Percentiles rank a stretch among this genome's conserved stretches.
These are phyloP conservation scores for Bungarus multicinctus DNA, from an alignment of 2,113 vertebrate species.

Conservation along the genomic window DNA sequence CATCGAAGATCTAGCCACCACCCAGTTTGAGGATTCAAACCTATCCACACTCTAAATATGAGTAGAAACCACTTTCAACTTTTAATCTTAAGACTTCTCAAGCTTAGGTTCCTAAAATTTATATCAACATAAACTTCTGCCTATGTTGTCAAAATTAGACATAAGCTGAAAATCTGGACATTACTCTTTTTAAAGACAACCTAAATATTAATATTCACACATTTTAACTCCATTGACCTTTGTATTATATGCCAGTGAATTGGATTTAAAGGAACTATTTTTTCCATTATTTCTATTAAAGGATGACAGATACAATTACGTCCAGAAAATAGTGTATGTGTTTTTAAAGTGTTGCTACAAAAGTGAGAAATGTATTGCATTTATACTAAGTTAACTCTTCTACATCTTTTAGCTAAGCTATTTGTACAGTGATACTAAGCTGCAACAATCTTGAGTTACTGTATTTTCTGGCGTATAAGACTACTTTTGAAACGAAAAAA, in stretches of 20 bases:
- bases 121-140: background rate
- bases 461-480: too few species aligned
- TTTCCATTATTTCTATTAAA: constrained; percentile 49
- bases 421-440: constrained; percentile 49
- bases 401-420: constrained; percentile 31
- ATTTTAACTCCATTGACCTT: background rate
- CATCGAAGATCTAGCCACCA: background rate
- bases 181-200: background rate
- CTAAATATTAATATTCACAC: constrained; percentile 57
- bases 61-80: background rate
- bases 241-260: background rate
- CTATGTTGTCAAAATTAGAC: too few species aligned
- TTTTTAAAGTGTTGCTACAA: constrained; percentile 48
- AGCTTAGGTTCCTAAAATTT: background rate
- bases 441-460: constrained; percentile 54
- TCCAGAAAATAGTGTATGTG: constrained; percentile 10
- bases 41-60: too few species aligned
- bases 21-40: background rate
- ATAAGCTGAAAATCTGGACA: background rate
- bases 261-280: background rate
- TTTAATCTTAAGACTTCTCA: background rate
- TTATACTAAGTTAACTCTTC: constrained; percentile 39
- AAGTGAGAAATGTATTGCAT: background rate
- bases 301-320: constrained; percentile 10
- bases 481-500: too few species aligned